Evolutionary conservation across 2,888 invertebrate genomes (phyloP).

Genomic region (Drosophila emarginata): DNA sequence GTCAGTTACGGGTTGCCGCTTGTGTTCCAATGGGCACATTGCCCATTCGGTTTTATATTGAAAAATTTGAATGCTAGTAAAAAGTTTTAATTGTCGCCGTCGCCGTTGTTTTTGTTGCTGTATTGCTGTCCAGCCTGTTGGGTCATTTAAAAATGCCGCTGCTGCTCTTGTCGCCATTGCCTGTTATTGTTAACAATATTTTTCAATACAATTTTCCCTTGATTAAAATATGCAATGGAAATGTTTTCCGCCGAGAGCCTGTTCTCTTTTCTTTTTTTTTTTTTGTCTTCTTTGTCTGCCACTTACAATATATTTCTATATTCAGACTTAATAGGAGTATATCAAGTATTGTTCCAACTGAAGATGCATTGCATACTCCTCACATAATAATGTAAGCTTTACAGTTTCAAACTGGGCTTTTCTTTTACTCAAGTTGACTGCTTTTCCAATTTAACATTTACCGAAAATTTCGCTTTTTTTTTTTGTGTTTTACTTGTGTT

Average conservation of each 20-base stretch:
- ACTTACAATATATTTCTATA: conserved; percentile 3
- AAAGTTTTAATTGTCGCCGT: conserved; percentile 73
- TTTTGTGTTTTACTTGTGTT: conserved; percentile 6
- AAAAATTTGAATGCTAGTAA: conserved; percentile 78
- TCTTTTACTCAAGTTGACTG: background rate
- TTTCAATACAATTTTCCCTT: conserved; percentile 72
- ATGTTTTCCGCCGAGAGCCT: conserved; percentile 61
- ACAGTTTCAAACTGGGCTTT: background rate
- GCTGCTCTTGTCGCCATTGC: conserved; percentile 45
- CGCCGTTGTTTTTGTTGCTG: conserved; percentile 24
- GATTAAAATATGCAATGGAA: conserved; percentile 73
- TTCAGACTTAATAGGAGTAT: background rate
- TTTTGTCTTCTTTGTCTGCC: background rate
- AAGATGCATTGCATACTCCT: background rate
- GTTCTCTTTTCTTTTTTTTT: background rate
- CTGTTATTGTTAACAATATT: conserved; percentile 77
- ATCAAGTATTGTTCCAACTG: background rate
- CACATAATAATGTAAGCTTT: background rate
- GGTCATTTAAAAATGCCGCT: conserved; percentile 59
- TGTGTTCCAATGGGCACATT: conserved; percentile 44
- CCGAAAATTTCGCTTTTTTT: conserved; percentile 45
- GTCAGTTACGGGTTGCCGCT: conserved; percentile 60
- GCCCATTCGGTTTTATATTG: conserved; percentile 66
- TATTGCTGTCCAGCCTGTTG: conserved; percentile 36
- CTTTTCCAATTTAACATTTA: conserved; percentile 31